Base-by-base conservation (phyloP, 2,888 invertebrate genomes). In the Autographa pulchrina region DNA sequence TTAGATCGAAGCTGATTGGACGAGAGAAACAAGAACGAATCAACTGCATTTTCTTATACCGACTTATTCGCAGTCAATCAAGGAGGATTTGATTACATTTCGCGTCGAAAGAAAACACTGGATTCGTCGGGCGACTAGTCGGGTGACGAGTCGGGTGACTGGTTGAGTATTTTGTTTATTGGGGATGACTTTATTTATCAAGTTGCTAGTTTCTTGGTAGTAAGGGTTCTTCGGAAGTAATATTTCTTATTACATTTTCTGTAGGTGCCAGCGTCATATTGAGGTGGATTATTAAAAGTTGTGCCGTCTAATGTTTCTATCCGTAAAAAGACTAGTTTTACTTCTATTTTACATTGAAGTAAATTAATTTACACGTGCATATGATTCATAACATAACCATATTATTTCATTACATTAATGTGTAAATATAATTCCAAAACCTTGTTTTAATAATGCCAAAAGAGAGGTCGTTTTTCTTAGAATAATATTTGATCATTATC, bases 1-100 rank as follows among this genome's bases (percentile, higher is more conserved):
- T 79, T 69, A 80, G 66, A 74, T 68, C 13, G 59, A 2, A 59
- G 54, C 78, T 65, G 68, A 78, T 78, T 78, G 74, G 74, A 41
- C 54, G 8, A 65, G 56, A 62, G 59, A 41, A 76, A 78, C 68
- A 41, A 35, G 56, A 74, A 65, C 62, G 68, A 76, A 78, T 65
- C 65, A 68, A 73, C 62, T 65, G 48, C 41, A 16, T 41, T 73
- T 68, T 43, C 65, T 56, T 56, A 56, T 72, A 67, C n/a, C 20
- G 18, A 35, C 3, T 32, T 35, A 25, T 62, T 64, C 62, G 13
- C 20, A 14, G 54, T 13, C 54, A 56, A 56, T 56, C 54, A 56
- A 56, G 25, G 20, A 20, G 54, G 20, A n/a, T 25, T 56, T 56
- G 20, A 56, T 56, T 54, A 54, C 54, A 20, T 54, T 56, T 56